Base-by-base conservation (phyloP, 2,113 vertebrate species). In the Epinephelus moara region DNA sequence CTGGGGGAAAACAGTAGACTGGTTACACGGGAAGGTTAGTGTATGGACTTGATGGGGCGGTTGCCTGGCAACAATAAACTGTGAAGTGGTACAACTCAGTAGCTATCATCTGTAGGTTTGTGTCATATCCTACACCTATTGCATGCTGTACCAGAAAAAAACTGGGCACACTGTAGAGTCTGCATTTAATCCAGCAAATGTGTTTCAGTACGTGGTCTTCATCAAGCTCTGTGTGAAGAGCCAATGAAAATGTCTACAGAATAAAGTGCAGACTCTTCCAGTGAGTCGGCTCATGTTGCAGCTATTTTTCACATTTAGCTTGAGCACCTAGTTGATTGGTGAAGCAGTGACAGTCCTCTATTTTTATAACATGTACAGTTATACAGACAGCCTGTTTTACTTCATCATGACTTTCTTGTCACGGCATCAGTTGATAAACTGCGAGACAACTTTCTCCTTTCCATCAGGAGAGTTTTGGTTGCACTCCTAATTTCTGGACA, bases 401-500 rank as follows among this genome's bases (percentile, higher is more conserved):
- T 71, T n/a, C 64, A 6, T 52, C 14, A 17, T 17, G 47, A 66
- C 62, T 27, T n/a, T 40, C 30, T 12, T 12, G n/a, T 33, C n/a
- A 15, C 4, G 4, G 40, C 47, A 56, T 57, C 45, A 55, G 19
- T 12, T 45, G 17, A 59, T 19, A 56, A 82, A 61, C 40, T 27
- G 19, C 37, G 18, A 5, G 21, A 42, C 45, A 69, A 81, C 59
- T 67, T 82, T 80, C 63, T 50, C 23, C 7, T 30, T 81, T 83
- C 74, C 37, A 53, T 25, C 14, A 3, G 37, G 57, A 67, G 19
- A 72, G 82, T 89, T 88, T 87, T 67, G 69, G 77, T 86, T 87
- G 80, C 76, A n/a, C 70, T 81, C 59, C 80, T 90, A 89, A 92
- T 90, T 86, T 89, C 86, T 71, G 88, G 75, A 89, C 89, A 84